phyloP scores from a whole-genome alignment of 2,888 invertebrate species.

The Phaonia tiefii region DNA sequence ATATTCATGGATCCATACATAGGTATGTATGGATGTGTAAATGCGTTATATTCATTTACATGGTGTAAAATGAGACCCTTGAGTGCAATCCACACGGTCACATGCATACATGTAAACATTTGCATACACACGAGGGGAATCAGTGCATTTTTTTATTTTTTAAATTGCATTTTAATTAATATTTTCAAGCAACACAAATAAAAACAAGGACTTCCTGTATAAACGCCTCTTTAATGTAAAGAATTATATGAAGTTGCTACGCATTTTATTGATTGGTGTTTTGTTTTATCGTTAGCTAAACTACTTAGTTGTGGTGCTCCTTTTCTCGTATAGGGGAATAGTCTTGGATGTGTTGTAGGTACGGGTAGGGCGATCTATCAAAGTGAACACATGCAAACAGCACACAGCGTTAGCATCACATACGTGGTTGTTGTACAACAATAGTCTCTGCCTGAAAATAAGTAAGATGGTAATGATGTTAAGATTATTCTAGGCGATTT shows the following conservation, averaged over 20 bases:
- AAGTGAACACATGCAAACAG: no score
- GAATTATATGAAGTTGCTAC: not conserved
- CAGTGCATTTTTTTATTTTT: not conserved
- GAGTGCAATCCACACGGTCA: slow-evolving; percentile 14
- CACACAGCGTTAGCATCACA: no score
- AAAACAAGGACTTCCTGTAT: not conserved
- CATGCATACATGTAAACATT: not conserved
- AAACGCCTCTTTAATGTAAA: slow-evolving; percentile 13
- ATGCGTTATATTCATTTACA: not conserved
- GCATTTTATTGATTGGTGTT: not conserved
- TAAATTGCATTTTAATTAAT: slow-evolving; percentile 29
- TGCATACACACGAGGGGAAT: not conserved
- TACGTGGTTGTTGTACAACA: no score
- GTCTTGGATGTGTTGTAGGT: no score
- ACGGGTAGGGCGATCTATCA: no score
- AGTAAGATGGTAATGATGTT: no score
- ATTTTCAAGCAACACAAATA: not conserved
- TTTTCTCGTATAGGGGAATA: no score
- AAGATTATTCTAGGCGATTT: no score
- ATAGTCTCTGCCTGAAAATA: no score
- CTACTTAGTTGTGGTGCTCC: no score
- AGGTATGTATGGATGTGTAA: slow-evolving; percentile 1
- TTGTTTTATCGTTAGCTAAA: no score
- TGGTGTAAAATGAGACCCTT: not conserved
- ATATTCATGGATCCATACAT: no score